These are phyloP conservation scores for Holacanthus passer DNA, from an alignment of 2,113 vertebrate genomes.

Conservation along the genomic window DNA sequence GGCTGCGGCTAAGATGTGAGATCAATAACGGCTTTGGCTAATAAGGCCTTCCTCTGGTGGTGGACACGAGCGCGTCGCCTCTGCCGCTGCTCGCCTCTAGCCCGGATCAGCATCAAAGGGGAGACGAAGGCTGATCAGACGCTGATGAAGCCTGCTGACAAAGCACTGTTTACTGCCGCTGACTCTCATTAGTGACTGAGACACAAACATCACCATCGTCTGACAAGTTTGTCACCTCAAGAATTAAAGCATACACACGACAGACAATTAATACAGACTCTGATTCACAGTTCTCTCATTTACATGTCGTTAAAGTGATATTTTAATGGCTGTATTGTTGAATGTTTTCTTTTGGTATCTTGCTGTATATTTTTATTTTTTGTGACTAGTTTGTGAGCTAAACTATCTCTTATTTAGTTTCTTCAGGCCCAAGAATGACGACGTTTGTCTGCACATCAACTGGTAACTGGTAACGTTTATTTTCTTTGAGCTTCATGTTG, in stretches of 20 bases:
- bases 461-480: too few species aligned
- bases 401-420: neutral
- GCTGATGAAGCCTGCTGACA: conserved; percentile 22
- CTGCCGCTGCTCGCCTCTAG: neutral
- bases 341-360: neutral
- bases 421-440: neutral
- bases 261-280: neutral
- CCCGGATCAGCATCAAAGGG: conserved; percentile 35
- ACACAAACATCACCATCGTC: conserved; percentile 16
- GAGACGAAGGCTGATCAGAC: conserved; percentile 8
- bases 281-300: neutral
- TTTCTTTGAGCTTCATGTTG: too few species aligned
- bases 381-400: neutral
- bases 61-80: neutral
- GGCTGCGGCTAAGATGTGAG: conserved; percentile 27
- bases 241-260: neutral
- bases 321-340: neutral
- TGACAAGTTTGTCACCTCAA: neutral
- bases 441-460: neutral
- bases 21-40: conserved; percentile 43
- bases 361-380: neutral
- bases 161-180: neutral
- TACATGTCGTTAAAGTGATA: neutral
- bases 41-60: conserved; percentile 32
- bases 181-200: conserved; percentile 32